Evolutionary conservation across 2,888 invertebrate species (phyloP).

Genomic region (Dorcus parallelipipedus): DNA sequence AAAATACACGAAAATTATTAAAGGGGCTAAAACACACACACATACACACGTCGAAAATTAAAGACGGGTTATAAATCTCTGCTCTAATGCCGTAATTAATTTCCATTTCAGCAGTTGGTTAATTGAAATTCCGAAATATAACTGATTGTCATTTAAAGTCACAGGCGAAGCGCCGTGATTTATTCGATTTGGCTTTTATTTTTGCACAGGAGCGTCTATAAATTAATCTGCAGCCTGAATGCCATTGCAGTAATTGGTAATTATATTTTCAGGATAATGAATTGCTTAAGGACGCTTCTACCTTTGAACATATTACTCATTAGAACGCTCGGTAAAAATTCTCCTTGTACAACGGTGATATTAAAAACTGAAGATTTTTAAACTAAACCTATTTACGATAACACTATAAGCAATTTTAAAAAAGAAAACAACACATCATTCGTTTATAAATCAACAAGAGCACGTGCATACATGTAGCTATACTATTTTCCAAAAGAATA

Average conservation of each 20-base stretch:
- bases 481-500: too few species aligned
- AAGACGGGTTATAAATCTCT: conserved; percentile 16
- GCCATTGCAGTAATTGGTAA: conserved; percentile 22
- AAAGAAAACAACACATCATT: too few species aligned
- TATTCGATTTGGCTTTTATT: conserved; percentile 25
- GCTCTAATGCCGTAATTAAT: conserved; percentile 30
- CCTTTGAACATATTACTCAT: conserved; percentile 7
- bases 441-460: too few species aligned
- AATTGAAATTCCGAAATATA: conserved; percentile 37
- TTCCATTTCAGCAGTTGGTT: conserved; percentile 35
- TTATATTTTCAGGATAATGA: conserved; percentile 19
- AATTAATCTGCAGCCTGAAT: conserved; percentile 23
- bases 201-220: conserved; percentile 23
- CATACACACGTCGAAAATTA: background rate
- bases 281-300: conserved; percentile 15
- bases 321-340: background rate
- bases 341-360: too few species aligned
- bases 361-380: too few species aligned
- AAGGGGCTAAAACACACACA: background rate
- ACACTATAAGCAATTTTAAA: too few species aligned
- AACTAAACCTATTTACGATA: too few species aligned
- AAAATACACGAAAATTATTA: too few species aligned
- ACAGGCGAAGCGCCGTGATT: conserved; percentile 20
- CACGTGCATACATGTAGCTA: too few species aligned
- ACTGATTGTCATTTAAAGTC: conserved; percentile 30